Evolutionary conservation across 2,888 invertebrate species (phyloP).

Genomic region (Elegia similella): DNA sequence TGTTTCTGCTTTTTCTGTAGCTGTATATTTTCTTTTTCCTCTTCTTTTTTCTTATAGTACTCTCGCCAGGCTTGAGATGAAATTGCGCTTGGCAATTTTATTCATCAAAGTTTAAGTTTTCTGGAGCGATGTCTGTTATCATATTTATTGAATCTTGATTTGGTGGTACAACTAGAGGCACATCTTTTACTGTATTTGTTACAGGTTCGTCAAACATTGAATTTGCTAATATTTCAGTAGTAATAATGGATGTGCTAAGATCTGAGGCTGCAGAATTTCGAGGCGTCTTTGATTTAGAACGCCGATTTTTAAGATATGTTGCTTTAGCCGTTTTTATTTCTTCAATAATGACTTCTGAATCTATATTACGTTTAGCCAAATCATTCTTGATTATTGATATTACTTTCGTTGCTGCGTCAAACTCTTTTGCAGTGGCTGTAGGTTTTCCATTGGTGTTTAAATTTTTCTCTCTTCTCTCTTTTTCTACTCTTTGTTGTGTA

Average conservation of each 20-base stretch:
- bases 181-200: too few species aligned
- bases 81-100: background rate
- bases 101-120: too few species aligned
- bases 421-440: background rate
- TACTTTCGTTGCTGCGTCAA: background rate
- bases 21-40: background rate
- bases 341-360: background rate
- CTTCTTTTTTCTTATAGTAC: background rate
- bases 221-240: too few species aligned
- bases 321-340: slow-evolving; percentile 4
- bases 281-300: slow-evolving; percentile 5
- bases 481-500: background rate
- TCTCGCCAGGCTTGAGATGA: slow-evolving; percentile 3
- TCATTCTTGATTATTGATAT: background rate
- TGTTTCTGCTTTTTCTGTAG: background rate
- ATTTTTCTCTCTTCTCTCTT: background rate
- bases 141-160: too few species aligned
- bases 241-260: too few species aligned
- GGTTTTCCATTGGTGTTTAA: background rate
- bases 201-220: too few species aligned
- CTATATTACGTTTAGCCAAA: background rate
- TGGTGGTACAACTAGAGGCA: too few species aligned
- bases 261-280: slow-evolving; percentile 4
- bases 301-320: background rate
- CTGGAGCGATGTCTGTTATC: too few species aligned